Conservation (phyloP, 2,888 invertebrate species). For the Epinotia bilunana region DNA sequence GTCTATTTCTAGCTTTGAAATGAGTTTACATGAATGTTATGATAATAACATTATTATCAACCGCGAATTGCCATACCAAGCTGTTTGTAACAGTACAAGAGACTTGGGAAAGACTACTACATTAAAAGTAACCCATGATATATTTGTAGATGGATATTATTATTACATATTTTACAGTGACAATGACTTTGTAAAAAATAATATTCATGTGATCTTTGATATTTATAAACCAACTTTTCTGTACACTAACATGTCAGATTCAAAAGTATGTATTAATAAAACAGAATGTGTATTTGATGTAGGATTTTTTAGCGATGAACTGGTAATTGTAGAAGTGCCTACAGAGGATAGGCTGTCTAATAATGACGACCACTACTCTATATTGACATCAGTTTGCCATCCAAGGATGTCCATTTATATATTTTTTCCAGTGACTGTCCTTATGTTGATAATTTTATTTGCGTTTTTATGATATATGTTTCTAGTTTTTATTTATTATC, state of each 20-base stretch:
- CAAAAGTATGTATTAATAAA: slow-evolving; percentile 89
- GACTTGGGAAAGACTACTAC: slow-evolving; percentile 88
- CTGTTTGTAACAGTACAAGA: slow-evolving; percentile 87
- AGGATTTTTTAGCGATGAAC: slow-evolving; percentile 89
- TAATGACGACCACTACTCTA: slow-evolving; percentile 89
- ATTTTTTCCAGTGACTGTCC: slow-evolving; percentile 90
- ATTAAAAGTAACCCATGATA: slow-evolving; percentile 87
- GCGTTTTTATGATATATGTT: slow-evolving; percentile 89
- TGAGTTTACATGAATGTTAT: slow-evolving; percentile 89
- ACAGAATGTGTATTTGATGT: slow-evolving; percentile 91
- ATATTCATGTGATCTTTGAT: slow-evolving; percentile 93
- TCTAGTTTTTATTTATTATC: slow-evolving; percentile 64
- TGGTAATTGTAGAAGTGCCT: slow-evolving; percentile 93
- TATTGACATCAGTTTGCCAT: slow-evolving; percentile 90
- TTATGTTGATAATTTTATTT: slow-evolving; percentile 90
- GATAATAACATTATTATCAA: slow-evolving; percentile 90
- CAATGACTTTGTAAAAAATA: slow-evolving; percentile 91
- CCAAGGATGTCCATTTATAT: slow-evolving; percentile 92
- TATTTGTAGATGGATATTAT: slow-evolving; percentile 91
- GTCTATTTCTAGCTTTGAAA: slow-evolving; percentile 93
- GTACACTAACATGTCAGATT: slow-evolving; percentile 87
- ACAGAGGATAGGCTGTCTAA: slow-evolving; percentile 91
- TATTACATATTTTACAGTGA: slow-evolving; percentile 96
- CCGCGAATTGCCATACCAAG: slow-evolving; percentile 87
- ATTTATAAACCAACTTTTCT: slow-evolving; percentile 93